phyloP scores from a whole-genome alignment of 2,113 vertebrate genomes.

The Alaudala cheleensis region DNA sequence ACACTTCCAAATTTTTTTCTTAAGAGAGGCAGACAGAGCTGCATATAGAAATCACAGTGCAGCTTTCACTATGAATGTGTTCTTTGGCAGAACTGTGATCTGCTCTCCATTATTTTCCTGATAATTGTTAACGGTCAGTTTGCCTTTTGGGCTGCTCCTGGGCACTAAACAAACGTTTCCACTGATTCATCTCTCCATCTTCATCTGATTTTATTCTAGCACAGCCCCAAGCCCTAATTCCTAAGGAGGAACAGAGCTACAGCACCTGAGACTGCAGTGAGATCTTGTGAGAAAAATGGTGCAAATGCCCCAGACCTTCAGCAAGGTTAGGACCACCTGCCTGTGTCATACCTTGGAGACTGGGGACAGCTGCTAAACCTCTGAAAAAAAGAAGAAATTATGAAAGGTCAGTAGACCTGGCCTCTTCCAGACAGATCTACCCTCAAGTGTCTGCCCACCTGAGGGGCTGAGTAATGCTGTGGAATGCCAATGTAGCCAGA shows the following conservation, averaged over 20 bases:
- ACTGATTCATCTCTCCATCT: background rate
- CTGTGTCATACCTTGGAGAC: background rate
- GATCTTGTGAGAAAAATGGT: background rate
- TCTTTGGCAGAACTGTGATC: background rate
- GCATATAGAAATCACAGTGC: background rate
- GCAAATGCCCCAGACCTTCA: background rate
- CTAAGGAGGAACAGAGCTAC: background rate
- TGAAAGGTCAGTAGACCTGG: background rate
- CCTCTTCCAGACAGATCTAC: background rate
- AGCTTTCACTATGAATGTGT: background rate
- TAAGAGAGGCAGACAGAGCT: background rate
- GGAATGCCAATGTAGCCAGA: background rate
- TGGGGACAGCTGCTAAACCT: background rate
- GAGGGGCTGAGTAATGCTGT: background rate
- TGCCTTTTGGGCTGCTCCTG: slow-evolving; percentile 33
- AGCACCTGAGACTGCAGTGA: background rate
- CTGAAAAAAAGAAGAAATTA: background rate
- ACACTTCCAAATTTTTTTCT: slow-evolving; percentile 30
- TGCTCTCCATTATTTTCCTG: slow-evolving; percentile 33
- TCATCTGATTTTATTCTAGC: background rate
- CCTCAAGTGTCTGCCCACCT: background rate
- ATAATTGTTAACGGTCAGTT: slow-evolving; percentile 23
- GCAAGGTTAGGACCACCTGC: background rate
- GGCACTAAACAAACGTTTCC: background rate
- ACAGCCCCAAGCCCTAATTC: background rate